Conservation (phyloP, 2,888 invertebrate species). For the Drosophila setosimentum region DNA sequence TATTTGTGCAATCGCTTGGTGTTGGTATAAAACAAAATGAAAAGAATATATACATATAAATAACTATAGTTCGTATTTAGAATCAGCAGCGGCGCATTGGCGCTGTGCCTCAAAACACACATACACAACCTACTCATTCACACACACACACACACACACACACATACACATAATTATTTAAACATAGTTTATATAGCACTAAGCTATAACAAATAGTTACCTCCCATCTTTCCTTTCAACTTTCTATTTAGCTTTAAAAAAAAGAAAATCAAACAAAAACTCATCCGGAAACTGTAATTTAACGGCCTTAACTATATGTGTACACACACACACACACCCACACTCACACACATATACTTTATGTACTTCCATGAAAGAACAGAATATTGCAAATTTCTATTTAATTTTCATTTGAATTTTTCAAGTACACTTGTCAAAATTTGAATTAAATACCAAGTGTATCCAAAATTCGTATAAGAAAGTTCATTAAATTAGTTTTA, state of each 20-base stretch:
- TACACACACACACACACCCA: conserved; percentile 29
- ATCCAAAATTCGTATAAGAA: conserved; percentile 30
- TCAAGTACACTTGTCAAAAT: conserved; percentile 10
- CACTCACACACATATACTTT: conserved; percentile 27
- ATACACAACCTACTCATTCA: conserved; percentile 15
- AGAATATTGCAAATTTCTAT: conserved; percentile 52
- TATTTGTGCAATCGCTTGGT: conserved; percentile 94
- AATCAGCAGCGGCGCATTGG: conserved; percentile 6
- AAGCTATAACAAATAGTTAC: conserved; percentile 27
- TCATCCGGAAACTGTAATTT: conserved; percentile 42
- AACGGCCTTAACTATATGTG: conserved; percentile 36
- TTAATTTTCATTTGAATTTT: conserved; percentile 40
- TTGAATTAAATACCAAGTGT: conserved; percentile 17
- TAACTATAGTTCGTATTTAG: conserved; percentile 21
- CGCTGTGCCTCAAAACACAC: conserved; percentile 16
- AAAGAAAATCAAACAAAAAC: conserved; percentile 10
- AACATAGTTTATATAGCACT: conserved; percentile 15
- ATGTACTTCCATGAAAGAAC: conserved; percentile 54
- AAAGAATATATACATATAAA: conserved; percentile 19
- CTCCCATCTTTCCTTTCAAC: conserved; percentile 28
- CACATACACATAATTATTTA: conserved; percentile 9
- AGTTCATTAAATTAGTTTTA: conserved; percentile 60
- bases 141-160: conserved; percentile 7
- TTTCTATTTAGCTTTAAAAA: conserved; percentile 49
- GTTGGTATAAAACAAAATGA: conserved; percentile 82